A percentile compares a stretch with the other conserved stretches of the same genome.
Conservation (phyloP, 2,113 vertebrate species). For the Caranx melampygus region DNA sequence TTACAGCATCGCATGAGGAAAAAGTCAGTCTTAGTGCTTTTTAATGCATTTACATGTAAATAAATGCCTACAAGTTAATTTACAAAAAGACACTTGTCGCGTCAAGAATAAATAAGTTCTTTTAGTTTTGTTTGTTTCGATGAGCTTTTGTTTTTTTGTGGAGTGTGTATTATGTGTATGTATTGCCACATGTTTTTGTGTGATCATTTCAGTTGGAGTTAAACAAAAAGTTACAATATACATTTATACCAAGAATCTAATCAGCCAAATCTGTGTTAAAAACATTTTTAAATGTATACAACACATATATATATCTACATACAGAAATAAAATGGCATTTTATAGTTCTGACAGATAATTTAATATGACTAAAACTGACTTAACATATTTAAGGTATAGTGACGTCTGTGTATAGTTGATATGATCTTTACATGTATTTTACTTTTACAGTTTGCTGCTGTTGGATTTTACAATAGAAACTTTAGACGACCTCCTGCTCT, state of each 20-base stretch:
- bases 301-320: no score
- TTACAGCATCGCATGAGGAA: not conserved
- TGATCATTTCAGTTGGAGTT: not conserved
- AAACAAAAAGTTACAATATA: not conserved
- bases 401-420: not conserved
- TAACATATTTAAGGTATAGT: no score
- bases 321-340: not conserved
- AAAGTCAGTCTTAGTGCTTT: no score
- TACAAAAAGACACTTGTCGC: not conserved
- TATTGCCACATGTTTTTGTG: not conserved
- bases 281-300: not conserved
- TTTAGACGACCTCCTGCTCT: not conserved
- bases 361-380: not conserved
- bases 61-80: no score
- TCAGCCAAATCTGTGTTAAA: not conserved
- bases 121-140: no score
- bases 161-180: no score
- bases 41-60: no score
- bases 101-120: no score
- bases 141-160: no score
- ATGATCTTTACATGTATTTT: not conserved
- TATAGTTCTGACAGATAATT: not conserved
- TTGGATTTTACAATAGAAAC: not conserved
- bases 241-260: not conserved
- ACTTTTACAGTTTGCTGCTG: not conserved